phyloP scores from a whole-genome alignment of 92 coral and sea anemone genomes.

The Paramuricea clavata region DNA sequence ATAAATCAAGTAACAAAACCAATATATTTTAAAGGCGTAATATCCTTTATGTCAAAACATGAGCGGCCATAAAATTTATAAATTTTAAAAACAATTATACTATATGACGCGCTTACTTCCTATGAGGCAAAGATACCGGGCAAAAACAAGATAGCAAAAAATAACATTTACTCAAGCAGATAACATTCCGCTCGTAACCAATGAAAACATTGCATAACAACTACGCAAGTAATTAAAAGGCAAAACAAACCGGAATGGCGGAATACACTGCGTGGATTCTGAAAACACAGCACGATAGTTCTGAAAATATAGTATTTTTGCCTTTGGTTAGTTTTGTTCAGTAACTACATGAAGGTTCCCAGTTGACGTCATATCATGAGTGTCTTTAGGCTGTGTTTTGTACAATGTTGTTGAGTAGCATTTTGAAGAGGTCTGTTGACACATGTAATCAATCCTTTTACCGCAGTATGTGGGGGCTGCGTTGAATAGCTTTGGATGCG shows the following conservation, averaged over 20 bases:
- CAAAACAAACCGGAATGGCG: constrained; percentile 8
- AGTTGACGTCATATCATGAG: too few relatives aligned
- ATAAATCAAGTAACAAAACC: neutral
- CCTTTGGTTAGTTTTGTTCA: too few relatives aligned
- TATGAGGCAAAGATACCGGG: neutral
- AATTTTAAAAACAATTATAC: neutral
- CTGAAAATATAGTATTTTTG: too few relatives aligned
- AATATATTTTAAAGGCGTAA: neutral
- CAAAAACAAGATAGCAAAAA: neutral
- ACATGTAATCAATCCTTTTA: constrained; percentile 19
- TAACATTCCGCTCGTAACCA: neutral
- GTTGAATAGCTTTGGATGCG: constrained; percentile 2
- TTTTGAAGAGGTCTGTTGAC: neutral
- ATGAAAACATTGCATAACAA: neutral
- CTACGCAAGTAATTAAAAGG: constrained; percentile 19
- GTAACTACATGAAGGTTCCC: too few relatives aligned
- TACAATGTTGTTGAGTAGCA: neutral
- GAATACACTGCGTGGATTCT: neutral
- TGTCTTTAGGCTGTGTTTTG: neutral
- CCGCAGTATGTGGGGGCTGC: constrained; percentile 16
- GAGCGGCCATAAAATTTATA: neutral
- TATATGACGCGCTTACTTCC: constrained; percentile 7
- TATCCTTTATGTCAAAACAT: constrained; percentile 11
- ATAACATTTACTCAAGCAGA: constrained; percentile 12
- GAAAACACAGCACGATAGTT: neutral